A percentile compares a stretch with the other conserved stretches of the same genome.
phyloP scores from a whole-genome alignment of 2,888 invertebrate species.

The Cephus spinipes region DNA sequence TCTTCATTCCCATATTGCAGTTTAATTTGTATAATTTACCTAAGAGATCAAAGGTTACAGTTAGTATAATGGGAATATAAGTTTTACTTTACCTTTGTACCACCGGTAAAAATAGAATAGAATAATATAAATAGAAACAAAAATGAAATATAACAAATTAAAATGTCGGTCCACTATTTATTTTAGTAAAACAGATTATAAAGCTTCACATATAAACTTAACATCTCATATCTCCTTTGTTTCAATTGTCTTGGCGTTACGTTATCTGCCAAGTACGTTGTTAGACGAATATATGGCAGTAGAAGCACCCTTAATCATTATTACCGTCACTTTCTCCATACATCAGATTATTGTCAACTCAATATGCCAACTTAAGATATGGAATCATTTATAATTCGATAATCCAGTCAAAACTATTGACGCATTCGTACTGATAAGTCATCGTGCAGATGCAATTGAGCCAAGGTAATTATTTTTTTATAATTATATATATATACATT shows the following conservation, averaged over 20 bases:
- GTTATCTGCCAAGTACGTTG: conserved; percentile 18
- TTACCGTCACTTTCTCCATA: neutral
- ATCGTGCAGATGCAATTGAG: neutral
- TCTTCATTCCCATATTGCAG: neutral
- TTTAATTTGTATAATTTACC: neutral
- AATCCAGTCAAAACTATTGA: neutral
- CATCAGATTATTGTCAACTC: neutral
- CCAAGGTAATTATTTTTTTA: neutral
- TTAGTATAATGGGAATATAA: neutral
- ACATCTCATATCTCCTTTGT: conserved; percentile 19
- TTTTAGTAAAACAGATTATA: conserved; percentile 53
- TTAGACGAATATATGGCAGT: conserved; percentile 15
- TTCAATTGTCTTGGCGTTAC: neutral
- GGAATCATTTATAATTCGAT: neutral
- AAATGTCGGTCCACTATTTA: conserved; percentile 6
- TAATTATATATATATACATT: neutral
- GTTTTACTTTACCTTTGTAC: neutral
- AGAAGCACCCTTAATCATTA: neutral
- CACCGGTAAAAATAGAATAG: neutral
- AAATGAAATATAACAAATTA: neutral
- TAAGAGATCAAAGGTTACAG: neutral
- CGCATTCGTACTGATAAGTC: neutral
- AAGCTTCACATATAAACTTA: conserved; percentile 39
- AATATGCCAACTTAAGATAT: neutral
- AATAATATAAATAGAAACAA: neutral